Evolutionary conservation across 2,797 vertebrate species (phyloP).

Genomic region (Hephaestus fuliginosus): DNA sequence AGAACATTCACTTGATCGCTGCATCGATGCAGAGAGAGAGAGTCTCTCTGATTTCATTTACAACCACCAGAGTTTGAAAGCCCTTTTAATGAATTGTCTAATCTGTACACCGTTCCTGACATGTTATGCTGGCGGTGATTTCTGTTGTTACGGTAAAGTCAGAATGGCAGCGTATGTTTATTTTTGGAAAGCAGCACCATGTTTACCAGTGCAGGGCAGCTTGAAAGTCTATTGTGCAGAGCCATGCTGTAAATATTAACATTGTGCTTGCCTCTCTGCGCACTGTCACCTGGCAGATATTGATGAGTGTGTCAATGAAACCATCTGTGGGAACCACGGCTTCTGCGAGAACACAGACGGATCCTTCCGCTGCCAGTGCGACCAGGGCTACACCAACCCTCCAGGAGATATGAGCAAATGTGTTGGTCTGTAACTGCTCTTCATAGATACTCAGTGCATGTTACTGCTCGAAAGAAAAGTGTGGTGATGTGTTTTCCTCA

Average conservation of each 20-base stretch:
- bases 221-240: slow-evolving; percentile 40
- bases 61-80: slow-evolving; percentile 61
- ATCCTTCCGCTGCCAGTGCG: slow-evolving; percentile 83
- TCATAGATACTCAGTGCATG: not conserved
- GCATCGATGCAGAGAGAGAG: slow-evolving; percentile 9
- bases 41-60: slow-evolving; percentile 36
- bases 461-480: not conserved
- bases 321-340: slow-evolving; percentile 83
- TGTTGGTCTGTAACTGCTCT: slow-evolving; percentile 76
- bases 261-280: slow-evolving; percentile 41
- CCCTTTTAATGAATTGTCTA: slow-evolving; percentile 43
- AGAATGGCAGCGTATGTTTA: slow-evolving; percentile 56
- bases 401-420: slow-evolving; percentile 72
- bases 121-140: slow-evolving; percentile 67
- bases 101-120: slow-evolving; percentile 43
- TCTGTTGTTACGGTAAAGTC: slow-evolving; percentile 62
- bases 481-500: slow-evolving; percentile 6
- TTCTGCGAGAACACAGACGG: slow-evolving; percentile 86
- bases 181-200: slow-evolving; percentile 47
- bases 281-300: slow-evolving; percentile 71
- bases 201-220: slow-evolving; percentile 45
- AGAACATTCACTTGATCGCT: slow-evolving; percentile 17
- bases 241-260: slow-evolving; percentile 61
- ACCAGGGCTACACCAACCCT: slow-evolving; percentile 83
- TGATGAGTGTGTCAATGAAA: slow-evolving; percentile 83